Base-by-base conservation (phyloP, 2,888 invertebrate species). In the Eupithecia exiguata region DNA sequence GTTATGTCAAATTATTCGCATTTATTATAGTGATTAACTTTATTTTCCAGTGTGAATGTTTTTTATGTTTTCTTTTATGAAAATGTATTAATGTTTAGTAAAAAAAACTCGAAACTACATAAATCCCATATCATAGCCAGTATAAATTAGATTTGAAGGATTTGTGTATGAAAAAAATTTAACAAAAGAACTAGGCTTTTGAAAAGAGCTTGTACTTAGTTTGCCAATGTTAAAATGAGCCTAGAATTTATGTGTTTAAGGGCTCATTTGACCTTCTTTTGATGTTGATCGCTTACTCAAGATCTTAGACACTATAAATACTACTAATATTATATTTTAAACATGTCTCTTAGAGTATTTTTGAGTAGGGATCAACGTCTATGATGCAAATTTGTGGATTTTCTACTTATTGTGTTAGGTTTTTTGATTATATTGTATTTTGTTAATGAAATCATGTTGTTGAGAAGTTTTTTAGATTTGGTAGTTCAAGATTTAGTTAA, bases 391-490 rank as follows among this genome's bases (percentile, higher is more conserved):
- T 35, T 80, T 72, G 81, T 74, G 77, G 79, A 71, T 82, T 85
- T 84, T 87, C 80, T 88, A 85, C 82, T 86, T 83, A 82, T 83
- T 85, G 86, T 82, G 83, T 82, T 74, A 80, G 78, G 81, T 86
- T 88, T 89, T 89, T 86, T 86, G 80, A 88, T 88, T 86, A 84
- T 75, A 76, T 77, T 84, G 86, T 84, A 87, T 88, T 88, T 87
- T 86, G 87, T 88, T 88, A 82, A 80, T 83, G 63, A 78, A 87
- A 91, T 91, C 90, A 89, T 91, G 89, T 86, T 84, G 82, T 86
- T 84, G 82, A 69, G 74, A 76, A 71, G 72, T 72, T 69, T 71
- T 62, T 70, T 68, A 43, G 61, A 65, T n/a, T 72, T 35, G 63
- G 49, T 40, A 43, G 58, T 53, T 69, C 49, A 43, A 35, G 66